Evolutionary conservation across 64 coral and sea anemone species (phyloP), one percentile per base, ranked within the genome.

Genomic region (Montipora cactus): DNA sequence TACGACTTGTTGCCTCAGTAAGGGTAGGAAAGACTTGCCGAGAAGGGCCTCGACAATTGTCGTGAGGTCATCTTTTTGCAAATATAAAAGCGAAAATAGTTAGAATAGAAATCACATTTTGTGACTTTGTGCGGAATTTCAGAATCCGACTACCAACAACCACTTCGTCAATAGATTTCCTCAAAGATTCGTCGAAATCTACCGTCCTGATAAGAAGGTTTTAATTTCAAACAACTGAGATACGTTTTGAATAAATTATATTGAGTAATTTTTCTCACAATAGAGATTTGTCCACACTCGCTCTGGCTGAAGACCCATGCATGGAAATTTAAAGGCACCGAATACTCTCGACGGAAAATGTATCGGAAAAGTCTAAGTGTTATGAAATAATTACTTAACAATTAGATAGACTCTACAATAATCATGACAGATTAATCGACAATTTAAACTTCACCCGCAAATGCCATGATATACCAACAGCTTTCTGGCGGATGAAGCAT

Each of bases 361-460:
- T 5, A 57, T 18, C 11, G 1, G 61, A 13, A 13, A 4, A 25
- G 8, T 59, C 5, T 45, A 45, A 80, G 8, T 3, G 15, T 49
- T 3, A 52, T 13, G 4, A 86, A 47, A 47, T 68, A 67, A 48
- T 68, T 48, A 47, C 25, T 84, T 47, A 28, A 8, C 44, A 69
- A 69, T 71, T 22, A 50, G n/a, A 51, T 15, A 72, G 44, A 86
- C 44, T 47, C 5, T 22, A 5, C 50, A 49, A 11, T 48, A 47
- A 86, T 86, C 62, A 71, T 86, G 12, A 44, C 59, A 68, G 59
- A 86, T 86, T 49, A 21, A 86, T 49, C 67, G 44, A 10, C 66
- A 72, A 70, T 51, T 71, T 72, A 69, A 72, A 86, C 21, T 86
- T 47, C 13, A 15, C 66, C 3, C 53, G 6, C 47, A 44, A 76